Evolutionary conservation across 2,113 vertebrate genomes (phyloP).

Genomic region (Caranx melampygus): DNA sequence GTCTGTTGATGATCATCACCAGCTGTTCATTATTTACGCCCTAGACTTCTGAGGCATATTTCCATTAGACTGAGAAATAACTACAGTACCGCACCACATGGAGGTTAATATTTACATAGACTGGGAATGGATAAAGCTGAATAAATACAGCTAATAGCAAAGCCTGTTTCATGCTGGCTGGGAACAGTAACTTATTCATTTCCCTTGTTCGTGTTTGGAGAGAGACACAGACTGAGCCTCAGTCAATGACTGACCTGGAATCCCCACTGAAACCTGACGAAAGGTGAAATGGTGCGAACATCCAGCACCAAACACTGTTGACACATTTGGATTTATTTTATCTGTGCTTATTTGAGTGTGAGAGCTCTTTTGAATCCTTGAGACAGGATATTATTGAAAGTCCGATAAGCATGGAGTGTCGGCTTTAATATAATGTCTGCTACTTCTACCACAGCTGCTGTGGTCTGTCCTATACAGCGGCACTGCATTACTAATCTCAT

Average conservation of each 20-base stretch:
- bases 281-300: slow-evolving; percentile 9
- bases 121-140: slow-evolving; percentile 66
- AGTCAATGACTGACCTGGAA: slow-evolving; percentile 30
- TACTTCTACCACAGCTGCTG: not conserved
- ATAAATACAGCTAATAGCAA: slow-evolving; percentile 62
- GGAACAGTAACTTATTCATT: slow-evolving; percentile 49
- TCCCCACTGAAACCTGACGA: slow-evolving; percentile 6
- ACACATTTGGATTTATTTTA: not conserved
- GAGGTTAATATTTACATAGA: slow-evolving; percentile 69
- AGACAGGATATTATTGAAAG: not conserved
- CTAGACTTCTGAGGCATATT: slow-evolving; percentile 27
- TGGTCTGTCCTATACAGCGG: not conserved
- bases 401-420: not conserved
- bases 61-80: slow-evolving; percentile 30
- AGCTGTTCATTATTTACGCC: not conserved
- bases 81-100: slow-evolving; percentile 8
- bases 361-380: not conserved
- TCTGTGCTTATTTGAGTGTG: not conserved
- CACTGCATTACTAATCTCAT: slow-evolving; percentile 7
- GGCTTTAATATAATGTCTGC: not conserved
- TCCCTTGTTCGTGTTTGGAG: slow-evolving; percentile 37
- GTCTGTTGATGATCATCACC: not conserved
- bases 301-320: slow-evolving; percentile 5
- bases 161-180: slow-evolving; percentile 17
- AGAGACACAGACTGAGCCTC: not conserved